These are phyloP conservation scores for Philonicus albiceps DNA, from an alignment of 2,888 invertebrate genomes.

Conservation along the genomic window DNA sequence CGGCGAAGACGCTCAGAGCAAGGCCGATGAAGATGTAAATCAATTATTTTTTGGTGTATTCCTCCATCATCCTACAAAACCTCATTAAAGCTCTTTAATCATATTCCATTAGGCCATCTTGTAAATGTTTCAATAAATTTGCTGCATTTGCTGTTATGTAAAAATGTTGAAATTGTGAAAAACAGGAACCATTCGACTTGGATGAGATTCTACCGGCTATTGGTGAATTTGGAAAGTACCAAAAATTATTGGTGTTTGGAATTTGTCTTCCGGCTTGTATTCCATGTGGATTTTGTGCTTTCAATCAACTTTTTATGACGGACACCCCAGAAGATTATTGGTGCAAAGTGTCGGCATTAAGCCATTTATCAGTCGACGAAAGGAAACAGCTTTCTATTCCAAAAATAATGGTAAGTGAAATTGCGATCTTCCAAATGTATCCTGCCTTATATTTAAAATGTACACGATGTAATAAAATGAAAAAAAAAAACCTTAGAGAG, in stretches of 20 bases:
- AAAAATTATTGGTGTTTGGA: conserved; percentile 83
- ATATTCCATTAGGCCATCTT: neutral
- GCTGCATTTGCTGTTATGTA: neutral
- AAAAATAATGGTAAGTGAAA: conserved; percentile 62
- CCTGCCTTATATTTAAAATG: too few relatives aligned
- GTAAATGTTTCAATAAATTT: neutral
- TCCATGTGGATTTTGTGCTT: conserved; percentile 90
- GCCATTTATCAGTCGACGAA: conserved; percentile 66
- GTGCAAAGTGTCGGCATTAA: conserved; percentile 78
- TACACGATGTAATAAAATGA: too few relatives aligned
- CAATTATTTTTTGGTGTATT: neutral
- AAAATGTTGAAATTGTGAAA: conserved; percentile 8
- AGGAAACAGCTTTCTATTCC: conserved; percentile 75
- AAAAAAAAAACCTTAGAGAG: too few relatives aligned
- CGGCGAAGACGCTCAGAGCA: neutral
- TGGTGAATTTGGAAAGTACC: conserved; percentile 90
- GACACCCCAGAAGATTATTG: conserved; percentile 85
- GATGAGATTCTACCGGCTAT: conserved; percentile 85
- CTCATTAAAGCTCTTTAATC: neutral
- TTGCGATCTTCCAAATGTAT: too few relatives aligned
- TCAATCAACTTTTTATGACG: conserved; percentile 94
- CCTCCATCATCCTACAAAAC: neutral
- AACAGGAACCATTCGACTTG: conserved; percentile 71
- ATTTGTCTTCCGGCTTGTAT: conserved; percentile 89
- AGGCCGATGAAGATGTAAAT: conserved; percentile 8